phyloP scores from a whole-genome alignment of 1,140 invertebrate genomes.

The Apis cerana region DNA sequence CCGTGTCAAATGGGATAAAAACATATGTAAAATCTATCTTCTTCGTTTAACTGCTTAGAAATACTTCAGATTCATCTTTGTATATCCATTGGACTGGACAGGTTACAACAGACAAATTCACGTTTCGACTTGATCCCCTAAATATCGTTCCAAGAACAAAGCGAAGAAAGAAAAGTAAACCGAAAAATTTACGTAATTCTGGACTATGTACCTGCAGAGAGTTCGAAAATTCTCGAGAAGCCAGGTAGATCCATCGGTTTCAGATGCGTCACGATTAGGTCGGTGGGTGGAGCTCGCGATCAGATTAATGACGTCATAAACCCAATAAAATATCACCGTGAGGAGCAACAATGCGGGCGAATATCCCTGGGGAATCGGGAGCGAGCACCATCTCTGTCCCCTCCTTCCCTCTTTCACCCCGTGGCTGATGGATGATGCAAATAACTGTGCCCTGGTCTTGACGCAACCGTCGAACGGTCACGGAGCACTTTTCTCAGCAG shows the following conservation, averaged over 20 bases:
- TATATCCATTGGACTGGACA: too few relatives aligned
- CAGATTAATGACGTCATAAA: constrained; percentile 80
- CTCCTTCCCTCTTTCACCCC: constrained; percentile 10
- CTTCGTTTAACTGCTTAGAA: too few relatives aligned
- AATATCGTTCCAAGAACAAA: too few relatives aligned
- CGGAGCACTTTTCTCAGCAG: constrained; percentile 77
- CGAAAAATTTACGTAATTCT: constrained; percentile 74
- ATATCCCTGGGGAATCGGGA: constrained; percentile 61
- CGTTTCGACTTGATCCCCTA: too few relatives aligned
- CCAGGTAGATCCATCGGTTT: constrained; percentile 60
- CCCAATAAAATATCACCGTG: constrained; percentile 77
- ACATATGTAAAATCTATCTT: too few relatives aligned
- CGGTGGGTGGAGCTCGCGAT: constrained; percentile 72
- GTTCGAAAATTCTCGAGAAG: constrained; percentile 66
- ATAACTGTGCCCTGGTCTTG: constrained; percentile 70
- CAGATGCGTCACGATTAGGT: constrained; percentile 75
- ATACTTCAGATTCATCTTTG: too few relatives aligned
- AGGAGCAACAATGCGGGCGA: constrained; percentile 72
- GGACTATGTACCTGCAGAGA: constrained; percentile 60
- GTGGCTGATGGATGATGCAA: constrained; percentile 78
- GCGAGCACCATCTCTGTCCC: constrained; percentile 26
- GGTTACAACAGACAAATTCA: too few relatives aligned
- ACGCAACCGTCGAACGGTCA: constrained; percentile 68
- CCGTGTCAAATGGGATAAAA: too few relatives aligned
- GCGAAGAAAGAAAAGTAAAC: constrained; percentile 59